These are phyloP conservation scores for Drosophila jambulina DNA, from an alignment of 1,140 invertebrate genomes.

Conservation along the genomic window DNA sequence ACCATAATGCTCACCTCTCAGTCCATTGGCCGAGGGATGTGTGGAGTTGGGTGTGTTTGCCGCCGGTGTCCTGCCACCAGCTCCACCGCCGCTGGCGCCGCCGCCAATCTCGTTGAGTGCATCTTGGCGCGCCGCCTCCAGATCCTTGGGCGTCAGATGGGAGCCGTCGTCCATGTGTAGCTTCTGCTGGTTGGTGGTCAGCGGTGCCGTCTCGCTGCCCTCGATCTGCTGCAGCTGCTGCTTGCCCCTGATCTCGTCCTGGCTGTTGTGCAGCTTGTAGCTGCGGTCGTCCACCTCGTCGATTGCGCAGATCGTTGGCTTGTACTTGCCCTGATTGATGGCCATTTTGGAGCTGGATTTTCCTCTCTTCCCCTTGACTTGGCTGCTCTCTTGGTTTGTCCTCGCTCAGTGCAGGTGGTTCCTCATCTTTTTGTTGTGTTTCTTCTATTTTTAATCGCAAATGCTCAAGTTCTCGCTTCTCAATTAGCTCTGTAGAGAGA, in stretches of 20 bases:
- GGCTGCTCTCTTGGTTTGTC: background rate
- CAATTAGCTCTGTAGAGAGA: slow-evolving; percentile 13
- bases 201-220: slow-evolving; percentile 78
- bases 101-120: slow-evolving; percentile 40
- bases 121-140: slow-evolving; percentile 72
- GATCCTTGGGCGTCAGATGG: slow-evolving; percentile 66
- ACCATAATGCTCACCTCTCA: slow-evolving; percentile 64
- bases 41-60: slow-evolving; percentile 70
- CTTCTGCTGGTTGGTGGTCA: slow-evolving; percentile 82
- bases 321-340: slow-evolving; percentile 80
- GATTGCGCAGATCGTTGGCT: slow-evolving; percentile 77
- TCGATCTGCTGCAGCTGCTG: slow-evolving; percentile 67
- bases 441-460: background rate
- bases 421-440: slow-evolving; percentile 19
- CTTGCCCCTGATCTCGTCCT: slow-evolving; percentile 52
- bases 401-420: slow-evolving; percentile 11
- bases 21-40: slow-evolving; percentile 73
- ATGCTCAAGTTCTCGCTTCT: background rate
- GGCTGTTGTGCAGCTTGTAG: slow-evolving; percentile 67
- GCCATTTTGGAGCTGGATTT: slow-evolving; percentile 48
- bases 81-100: slow-evolving; percentile 1
- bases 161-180: slow-evolving; percentile 72
- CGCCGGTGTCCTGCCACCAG: slow-evolving; percentile 56
- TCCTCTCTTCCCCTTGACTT: background rate
- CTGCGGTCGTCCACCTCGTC: slow-evolving; percentile 83